These are phyloP conservation scores for Stegastes partitus DNA, from an alignment of 2,113 vertebrate genomes.

Conservation along the genomic window DNA sequence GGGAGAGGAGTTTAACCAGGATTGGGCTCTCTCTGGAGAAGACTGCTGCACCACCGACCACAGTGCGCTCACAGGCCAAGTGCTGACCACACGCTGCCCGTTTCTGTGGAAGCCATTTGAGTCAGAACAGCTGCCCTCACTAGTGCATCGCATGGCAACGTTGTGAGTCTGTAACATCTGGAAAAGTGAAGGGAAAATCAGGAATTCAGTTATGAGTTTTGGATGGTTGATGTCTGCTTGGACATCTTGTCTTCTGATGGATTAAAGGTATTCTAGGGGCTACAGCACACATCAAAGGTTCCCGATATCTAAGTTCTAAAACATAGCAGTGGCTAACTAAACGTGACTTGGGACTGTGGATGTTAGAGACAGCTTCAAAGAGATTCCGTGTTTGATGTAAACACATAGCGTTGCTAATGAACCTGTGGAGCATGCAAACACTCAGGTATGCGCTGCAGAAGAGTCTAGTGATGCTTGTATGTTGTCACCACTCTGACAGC, in stretches of 20 bases:
- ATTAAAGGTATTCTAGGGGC: background rate
- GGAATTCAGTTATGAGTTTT: background rate
- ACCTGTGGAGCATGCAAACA: too few relatives aligned
- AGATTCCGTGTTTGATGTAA: background rate
- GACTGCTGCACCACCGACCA: conserved; percentile 36
- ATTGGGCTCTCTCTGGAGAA: conserved; percentile 33
- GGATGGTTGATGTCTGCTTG: background rate
- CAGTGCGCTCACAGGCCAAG: conserved; percentile 35
- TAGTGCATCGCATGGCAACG: background rate
- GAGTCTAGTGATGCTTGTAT: background rate
- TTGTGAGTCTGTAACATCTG: background rate
- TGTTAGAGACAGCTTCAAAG: too few relatives aligned
- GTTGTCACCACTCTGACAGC: conserved; percentile 17
- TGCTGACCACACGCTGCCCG: conserved; percentile 9
- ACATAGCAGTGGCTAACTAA: conserved; percentile 1
- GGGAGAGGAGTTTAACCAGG: conserved; percentile 31
- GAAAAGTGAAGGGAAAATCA: background rate
- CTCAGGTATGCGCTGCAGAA: background rate
- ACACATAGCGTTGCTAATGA: too few relatives aligned
- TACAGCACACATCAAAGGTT: background rate
- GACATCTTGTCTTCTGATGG: background rate
- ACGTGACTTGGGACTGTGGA: background rate
- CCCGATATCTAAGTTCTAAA: background rate
- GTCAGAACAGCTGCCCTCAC: conserved; percentile 14
- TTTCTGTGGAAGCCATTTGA: conserved; percentile 11